Evolutionary conservation across 1,140 invertebrate species (phyloP).

Genomic region (Hylyphantes graminicola): DNA sequence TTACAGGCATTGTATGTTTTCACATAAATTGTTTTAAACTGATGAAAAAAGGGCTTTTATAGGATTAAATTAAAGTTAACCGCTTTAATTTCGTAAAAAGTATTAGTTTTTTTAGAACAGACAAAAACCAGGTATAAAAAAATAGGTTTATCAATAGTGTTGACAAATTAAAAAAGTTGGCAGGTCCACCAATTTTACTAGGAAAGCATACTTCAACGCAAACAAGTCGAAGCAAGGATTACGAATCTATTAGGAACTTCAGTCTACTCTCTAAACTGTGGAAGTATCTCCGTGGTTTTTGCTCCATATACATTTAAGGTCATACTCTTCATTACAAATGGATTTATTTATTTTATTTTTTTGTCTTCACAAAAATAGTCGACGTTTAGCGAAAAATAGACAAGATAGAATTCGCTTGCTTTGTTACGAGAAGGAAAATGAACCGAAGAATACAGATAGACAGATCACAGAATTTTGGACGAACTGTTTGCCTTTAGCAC

Average conservation of each 20-base stretch:
- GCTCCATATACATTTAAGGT: conserved; percentile 59
- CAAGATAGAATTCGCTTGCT: conserved; percentile 59
- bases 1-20: no score
- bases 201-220: neutral
- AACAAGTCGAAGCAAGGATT: conserved; percentile 5
- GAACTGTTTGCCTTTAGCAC: conserved; percentile 57
- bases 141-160: no score
- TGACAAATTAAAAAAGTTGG: no score
- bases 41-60: no score
- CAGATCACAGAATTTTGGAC: conserved; percentile 61
- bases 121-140: no score
- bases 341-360: neutral
- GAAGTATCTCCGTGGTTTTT: conserved; percentile 55
- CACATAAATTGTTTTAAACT: no score
- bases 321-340: conserved; percentile 59
- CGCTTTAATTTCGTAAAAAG: no score
- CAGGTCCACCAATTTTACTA: no score
- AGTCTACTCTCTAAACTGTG: conserved; percentile 54
- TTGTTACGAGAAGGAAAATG: conserved; percentile 55
- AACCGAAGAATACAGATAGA: conserved; percentile 57
- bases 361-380: conserved; percentile 60
- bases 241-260: conserved; percentile 57
- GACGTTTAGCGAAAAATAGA: conserved; percentile 60
- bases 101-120: no score
- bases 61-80: no score